Conservation (phyloP, 2,797 vertebrate genomes). For the Limnodromus scolopaceus region DNA sequence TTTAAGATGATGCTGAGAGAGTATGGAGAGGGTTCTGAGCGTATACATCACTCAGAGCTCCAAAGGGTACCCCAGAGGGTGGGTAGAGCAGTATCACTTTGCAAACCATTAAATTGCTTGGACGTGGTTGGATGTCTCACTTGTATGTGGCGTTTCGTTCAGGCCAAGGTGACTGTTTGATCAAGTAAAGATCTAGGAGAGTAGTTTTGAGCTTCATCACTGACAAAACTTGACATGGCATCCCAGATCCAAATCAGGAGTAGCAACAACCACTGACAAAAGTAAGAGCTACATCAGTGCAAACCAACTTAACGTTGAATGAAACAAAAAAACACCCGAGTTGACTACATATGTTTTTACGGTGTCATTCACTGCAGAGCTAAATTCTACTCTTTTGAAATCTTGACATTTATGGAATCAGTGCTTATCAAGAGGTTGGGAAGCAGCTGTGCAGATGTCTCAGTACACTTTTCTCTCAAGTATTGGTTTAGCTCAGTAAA, state of each 20-base stretch:
- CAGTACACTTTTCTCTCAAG: background rate
- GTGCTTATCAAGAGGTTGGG: background rate
- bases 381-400: background rate
- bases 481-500: background rate
- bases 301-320: background rate
- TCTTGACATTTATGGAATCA: background rate
- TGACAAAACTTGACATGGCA: background rate
- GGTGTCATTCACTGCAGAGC: background rate
- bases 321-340: background rate
- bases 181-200: background rate
- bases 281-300: background rate
- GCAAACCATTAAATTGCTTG: background rate
- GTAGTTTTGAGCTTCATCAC: background rate
- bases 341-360: background rate
- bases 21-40: background rate
- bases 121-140: background rate
- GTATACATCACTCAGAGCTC: background rate
- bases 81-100: background rate
- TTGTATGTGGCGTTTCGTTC: background rate
- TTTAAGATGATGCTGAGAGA: background rate
- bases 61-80: background rate
- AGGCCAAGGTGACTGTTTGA: background rate
- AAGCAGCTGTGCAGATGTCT: background rate
- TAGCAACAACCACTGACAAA: background rate
- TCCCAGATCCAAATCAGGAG: background rate